Evolutionary conservation across 2,888 invertebrate genomes (phyloP).

Genomic region (Phragmatobia fuliginosa): DNA sequence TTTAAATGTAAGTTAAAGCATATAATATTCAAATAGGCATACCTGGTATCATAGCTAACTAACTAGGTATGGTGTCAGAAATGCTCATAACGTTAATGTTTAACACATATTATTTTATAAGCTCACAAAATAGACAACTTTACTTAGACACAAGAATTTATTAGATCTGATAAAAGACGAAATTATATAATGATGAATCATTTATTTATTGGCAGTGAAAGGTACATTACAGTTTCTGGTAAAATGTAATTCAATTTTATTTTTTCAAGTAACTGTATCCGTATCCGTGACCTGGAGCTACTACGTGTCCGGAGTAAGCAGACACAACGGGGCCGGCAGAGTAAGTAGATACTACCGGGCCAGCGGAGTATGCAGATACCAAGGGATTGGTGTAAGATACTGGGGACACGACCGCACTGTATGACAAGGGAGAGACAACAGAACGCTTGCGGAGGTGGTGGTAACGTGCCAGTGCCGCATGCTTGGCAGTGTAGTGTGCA

Average conservation of each 20-base stretch:
- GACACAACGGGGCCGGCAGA: slow-evolving; percentile 36
- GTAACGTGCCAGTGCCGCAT: slow-evolving; percentile 70
- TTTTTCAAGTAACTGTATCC: too few relatives aligned
- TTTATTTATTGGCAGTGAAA: slow-evolving; percentile 10
- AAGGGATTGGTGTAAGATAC: slow-evolving; percentile 53
- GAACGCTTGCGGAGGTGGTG: slow-evolving; percentile 79
- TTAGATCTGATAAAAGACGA: not conserved
- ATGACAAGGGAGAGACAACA: slow-evolving; percentile 60
- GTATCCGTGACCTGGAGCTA: slow-evolving; percentile 47
- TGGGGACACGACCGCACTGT: slow-evolving; percentile 68
- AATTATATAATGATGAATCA: not conserved
- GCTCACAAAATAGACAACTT: not conserved
- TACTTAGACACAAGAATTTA: not conserved
- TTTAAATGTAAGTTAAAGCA: not conserved
- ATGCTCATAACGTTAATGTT: too few relatives aligned
- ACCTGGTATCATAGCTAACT: not conserved
- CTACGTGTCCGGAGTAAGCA: slow-evolving; percentile 56
- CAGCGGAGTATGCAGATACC: slow-evolving; percentile 54
- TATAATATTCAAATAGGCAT: not conserved
- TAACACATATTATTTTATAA: not conserved
- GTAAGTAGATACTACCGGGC: too few relatives aligned
- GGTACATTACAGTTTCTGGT: not conserved
- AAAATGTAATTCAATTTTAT: not conserved
- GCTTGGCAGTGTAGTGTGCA: slow-evolving; percentile 80
- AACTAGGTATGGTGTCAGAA: too few relatives aligned